Evolutionary conservation across 2,113 vertebrate species (phyloP).

Genomic region (Oncorhynchus masou): DNA sequence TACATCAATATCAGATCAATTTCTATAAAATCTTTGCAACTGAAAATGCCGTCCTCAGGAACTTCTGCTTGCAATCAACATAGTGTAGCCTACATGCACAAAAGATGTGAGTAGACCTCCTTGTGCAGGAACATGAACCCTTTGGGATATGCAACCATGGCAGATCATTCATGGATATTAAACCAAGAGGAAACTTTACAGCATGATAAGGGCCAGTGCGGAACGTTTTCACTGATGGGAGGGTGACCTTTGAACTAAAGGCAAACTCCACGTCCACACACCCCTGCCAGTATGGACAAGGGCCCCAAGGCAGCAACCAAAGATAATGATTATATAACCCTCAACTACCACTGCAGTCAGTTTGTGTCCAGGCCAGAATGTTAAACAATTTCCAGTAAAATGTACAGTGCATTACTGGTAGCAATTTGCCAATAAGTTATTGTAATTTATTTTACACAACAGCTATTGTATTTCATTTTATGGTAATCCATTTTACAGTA

Average conservation of each 20-base stretch:
- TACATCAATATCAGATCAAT: no score
- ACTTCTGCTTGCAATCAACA: not conserved
- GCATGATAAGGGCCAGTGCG: constrained; percentile 21
- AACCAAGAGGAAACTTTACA: not conserved
- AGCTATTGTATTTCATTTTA: no score
- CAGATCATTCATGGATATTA: constrained; percentile 18
- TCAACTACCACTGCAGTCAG: not conserved
- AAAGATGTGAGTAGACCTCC: not conserved
- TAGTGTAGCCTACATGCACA: not conserved
- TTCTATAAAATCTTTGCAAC: no score
- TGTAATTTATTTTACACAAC: no score
- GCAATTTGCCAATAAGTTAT: no score
- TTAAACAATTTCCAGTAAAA: no score
- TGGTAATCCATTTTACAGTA: no score
- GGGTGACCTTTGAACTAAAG: constrained; percentile 46
- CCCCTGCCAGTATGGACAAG: constrained; percentile 8
- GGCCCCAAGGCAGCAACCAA: constrained; percentile 27
- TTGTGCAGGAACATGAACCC: not conserved
- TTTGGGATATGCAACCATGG: not conserved
- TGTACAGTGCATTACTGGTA: no score
- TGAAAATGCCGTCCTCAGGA: not conserved
- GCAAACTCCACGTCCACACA: constrained; percentile 33
- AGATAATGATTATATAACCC: constrained; percentile 1
- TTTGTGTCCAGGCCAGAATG: not conserved
- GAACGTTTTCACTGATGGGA: not conserved